phyloP scores from a whole-genome alignment of 2,888 invertebrate genomes.

The Beris chalybata region DNA sequence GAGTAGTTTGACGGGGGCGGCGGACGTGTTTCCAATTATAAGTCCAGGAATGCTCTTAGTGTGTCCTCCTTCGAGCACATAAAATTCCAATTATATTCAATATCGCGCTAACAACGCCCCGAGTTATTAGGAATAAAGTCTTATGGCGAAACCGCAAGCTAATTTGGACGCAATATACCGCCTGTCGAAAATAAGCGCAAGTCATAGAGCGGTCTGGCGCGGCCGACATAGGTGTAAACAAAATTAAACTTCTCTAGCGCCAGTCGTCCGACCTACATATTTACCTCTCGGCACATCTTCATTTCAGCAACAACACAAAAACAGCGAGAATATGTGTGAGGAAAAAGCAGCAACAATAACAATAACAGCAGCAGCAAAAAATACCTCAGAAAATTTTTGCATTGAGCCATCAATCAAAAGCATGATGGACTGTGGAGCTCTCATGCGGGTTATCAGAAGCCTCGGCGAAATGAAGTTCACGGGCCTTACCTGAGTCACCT shows the following conservation, averaged over 20 bases:
- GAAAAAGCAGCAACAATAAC: slow-evolving; percentile 26
- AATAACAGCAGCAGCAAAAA: slow-evolving; percentile 24
- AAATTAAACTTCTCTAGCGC: slow-evolving; percentile 33
- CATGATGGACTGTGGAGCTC: slow-evolving; percentile 40
- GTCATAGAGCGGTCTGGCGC: slow-evolving; percentile 21
- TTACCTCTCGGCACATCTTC: slow-evolving; percentile 27
- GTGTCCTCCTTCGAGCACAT: no score
- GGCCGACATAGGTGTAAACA: slow-evolving; percentile 24
- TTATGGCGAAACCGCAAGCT: slow-evolving; percentile 25
- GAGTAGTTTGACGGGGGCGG: no score
- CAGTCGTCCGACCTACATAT: slow-evolving; percentile 31
- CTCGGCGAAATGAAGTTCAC: slow-evolving; percentile 15
- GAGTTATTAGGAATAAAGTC: neutral
- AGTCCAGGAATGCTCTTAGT: no score
- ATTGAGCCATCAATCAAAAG: slow-evolving; percentile 42
- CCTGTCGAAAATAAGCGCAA: slow-evolving; percentile 12
- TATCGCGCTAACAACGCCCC: slow-evolving; percentile 21
- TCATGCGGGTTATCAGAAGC: slow-evolving; percentile 24
- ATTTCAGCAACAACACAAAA: slow-evolving; percentile 17
- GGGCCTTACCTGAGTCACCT: slow-evolving; percentile 2
- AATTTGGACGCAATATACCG: slow-evolving; percentile 24
- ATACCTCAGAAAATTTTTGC: slow-evolving; percentile 40
- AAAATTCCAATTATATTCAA: no score
- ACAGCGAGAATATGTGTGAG: slow-evolving; percentile 17
- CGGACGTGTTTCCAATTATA: no score